Percentiles rank a stretch among this genome's conserved stretches.
Evolutionary conservation across 1,140 invertebrate species (phyloP).

Genomic region (Liolophura sinensis): DNA sequence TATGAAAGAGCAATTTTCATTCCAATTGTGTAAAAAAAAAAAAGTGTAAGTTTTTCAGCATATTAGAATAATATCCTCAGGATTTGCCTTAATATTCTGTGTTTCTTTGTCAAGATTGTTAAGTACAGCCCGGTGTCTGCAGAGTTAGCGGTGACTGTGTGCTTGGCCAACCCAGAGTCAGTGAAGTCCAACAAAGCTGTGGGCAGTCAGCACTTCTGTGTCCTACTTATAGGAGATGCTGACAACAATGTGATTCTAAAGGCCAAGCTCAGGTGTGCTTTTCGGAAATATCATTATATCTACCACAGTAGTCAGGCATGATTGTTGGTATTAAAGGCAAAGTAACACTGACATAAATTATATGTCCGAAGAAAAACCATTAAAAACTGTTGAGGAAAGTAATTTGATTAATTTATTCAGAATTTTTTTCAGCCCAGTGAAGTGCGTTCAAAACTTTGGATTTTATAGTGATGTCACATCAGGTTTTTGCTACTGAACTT

Average conservation of each 20-base stretch:
- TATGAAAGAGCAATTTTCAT: conserved; percentile 21
- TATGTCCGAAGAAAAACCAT: not conserved
- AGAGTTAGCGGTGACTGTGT: conserved; percentile 37
- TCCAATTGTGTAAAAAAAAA: not conserved
- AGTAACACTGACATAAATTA: not conserved
- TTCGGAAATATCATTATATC: not conserved
- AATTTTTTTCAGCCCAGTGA: not conserved
- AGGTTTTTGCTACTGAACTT: too few relatives aligned
- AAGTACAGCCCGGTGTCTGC: conserved; percentile 23
- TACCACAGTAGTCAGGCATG: not conserved
- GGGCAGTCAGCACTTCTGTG: conserved; percentile 39
- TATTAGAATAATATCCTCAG: too few relatives aligned
- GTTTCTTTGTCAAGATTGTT: conserved; percentile 6
- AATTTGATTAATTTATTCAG: not conserved
- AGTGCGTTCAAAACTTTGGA: not conserved
- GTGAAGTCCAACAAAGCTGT: conserved; percentile 23
- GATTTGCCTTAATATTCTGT: too few relatives aligned
- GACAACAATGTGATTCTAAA: conserved; percentile 56
- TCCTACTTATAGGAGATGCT: conserved; percentile 56
- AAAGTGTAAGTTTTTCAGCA: too few relatives aligned
- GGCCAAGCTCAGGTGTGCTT: conserved; percentile 50
- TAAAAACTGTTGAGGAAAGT: too few relatives aligned
- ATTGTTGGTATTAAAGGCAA: not conserved
- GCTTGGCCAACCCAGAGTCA: conserved; percentile 35
- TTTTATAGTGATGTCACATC: too few relatives aligned